These are phyloP conservation scores for Drosophila lutescens DNA, from an alignment of 2,888 invertebrate species.

Conservation along the genomic window DNA sequence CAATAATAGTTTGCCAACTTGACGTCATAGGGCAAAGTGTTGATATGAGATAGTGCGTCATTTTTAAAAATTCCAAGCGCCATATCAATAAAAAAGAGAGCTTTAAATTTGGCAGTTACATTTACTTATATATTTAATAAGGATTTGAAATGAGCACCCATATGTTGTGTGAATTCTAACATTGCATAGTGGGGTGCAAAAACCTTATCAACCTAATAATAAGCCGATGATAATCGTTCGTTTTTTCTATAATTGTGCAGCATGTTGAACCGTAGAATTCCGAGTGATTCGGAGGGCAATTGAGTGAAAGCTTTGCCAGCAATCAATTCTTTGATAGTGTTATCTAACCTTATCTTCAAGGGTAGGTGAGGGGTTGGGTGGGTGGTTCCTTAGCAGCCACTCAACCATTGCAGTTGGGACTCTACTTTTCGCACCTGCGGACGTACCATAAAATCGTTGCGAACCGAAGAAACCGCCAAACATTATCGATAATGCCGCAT, in stretches of 20 bases:
- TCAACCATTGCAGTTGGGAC: slow-evolving; percentile 31
- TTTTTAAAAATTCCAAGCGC: neutral
- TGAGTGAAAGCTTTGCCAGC: slow-evolving; percentile 43
- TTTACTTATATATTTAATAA: neutral
- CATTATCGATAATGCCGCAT: slow-evolving; percentile 17
- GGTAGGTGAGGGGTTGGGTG: neutral
- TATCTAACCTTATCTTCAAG: slow-evolving; percentile 46
- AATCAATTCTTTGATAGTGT: slow-evolving; percentile 54
- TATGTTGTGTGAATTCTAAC: neutral
- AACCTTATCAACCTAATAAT: neutral
- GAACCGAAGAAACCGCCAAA: slow-evolving; percentile 3
- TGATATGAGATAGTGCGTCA: slow-evolving; percentile 1
- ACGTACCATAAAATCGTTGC: slow-evolving; percentile 9
- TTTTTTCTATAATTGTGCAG: neutral
- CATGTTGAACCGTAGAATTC: neutral
- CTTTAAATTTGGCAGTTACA: neutral
- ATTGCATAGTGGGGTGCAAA: neutral
- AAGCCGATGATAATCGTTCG: slow-evolving; percentile 1
- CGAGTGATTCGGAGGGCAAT: slow-evolving; percentile 12
- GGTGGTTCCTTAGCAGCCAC: slow-evolving; percentile 1
- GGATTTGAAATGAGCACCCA: neutral
- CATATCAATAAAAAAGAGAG: neutral
- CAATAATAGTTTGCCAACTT: neutral
- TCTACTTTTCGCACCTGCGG: slow-evolving; percentile 19
- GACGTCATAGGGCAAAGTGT: slow-evolving; percentile 23